Evolutionary conservation across 23 tunicate species (phyloP), one percentile per base, ranked within the genome.

Genomic region (Halocynthia aurantium): DNA sequence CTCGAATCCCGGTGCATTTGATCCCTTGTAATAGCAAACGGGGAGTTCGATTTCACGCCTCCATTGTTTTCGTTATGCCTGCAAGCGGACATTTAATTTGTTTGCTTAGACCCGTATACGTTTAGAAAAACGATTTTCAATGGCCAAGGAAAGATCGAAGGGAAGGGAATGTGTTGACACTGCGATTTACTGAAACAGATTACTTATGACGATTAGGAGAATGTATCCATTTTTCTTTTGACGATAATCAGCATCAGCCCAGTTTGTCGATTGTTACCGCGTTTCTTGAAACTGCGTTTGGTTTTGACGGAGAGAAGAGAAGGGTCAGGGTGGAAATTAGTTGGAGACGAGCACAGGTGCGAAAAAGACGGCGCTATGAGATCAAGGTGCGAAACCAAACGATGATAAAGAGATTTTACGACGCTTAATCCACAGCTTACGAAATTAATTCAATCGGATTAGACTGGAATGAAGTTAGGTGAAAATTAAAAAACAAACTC

Each of bases 391-490:
- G 70, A 65, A 9, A 40, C 10, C 70, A 65, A 65, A 65, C 70
- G 70, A 65, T 65, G 31, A 65, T 65, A 15, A 15, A 65, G 19
- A 40, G 70, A 65, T 65, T 65, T 65, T 11, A 40, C 70, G 49
- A 65, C 10, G 22, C 31, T 65, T 65, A 65, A 65, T 65, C 70
- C 19, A 40, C 31, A 20, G 70, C 31, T 40, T 65, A 65, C 49
- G 70, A 65, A 65, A 65, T 65, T 65, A 65, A 65, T 65, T 65
- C 70, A 9, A 65, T 6, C 22, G 70, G 70, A 65, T 65, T 65
- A 65, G 70, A 2, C 70, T 65, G 31, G 70, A 65, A 65, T 65
- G 19, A 2, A 65, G 22, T 11, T 65, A 49, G 70, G 31, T 65
- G 31, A 65, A 65, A 65, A 49, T 65, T 40, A 65, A 49, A 49